Percentiles rank a stretch among this genome's conserved stretches.
These are phyloP conservation scores for Silvanus unidentatus DNA, from an alignment of 2,888 invertebrate species.

Conservation along the genomic window DNA sequence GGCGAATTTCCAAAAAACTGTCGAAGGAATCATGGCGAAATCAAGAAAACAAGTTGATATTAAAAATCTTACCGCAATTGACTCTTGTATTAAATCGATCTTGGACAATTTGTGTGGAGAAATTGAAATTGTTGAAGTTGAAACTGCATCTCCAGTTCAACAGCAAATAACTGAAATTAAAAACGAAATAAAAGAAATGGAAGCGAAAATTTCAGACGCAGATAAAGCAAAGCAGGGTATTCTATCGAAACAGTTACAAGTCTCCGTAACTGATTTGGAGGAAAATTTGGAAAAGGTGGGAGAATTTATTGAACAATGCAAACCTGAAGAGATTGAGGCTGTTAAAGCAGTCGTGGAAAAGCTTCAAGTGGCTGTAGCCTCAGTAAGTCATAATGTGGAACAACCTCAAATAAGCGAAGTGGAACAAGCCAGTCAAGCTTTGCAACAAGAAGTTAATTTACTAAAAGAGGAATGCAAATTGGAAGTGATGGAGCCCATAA, in stretches of 20 bases:
- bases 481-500: neutral
- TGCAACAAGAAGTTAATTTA: neutral
- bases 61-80: neutral
- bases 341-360: neutral
- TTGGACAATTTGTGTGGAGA: neutral
- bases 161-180: too few species aligned
- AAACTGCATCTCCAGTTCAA: neutral
- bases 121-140: conserved; percentile 14
- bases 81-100: conserved; percentile 5
- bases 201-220: conserved; percentile 16
- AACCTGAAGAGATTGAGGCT: neutral
- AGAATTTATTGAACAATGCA: neutral
- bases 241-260: conserved; percentile 20
- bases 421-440: too few species aligned
- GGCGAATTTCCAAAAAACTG: neutral
- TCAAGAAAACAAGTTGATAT: neutral
- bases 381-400: neutral
- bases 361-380: neutral
- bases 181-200: neutral
- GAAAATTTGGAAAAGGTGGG: conserved; percentile 10
- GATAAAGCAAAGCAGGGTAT: conserved; percentile 18
- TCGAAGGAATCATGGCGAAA: neutral
- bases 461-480: neutral
- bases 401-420: neutral
- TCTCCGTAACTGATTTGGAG: conserved; percentile 17